A percentile compares a stretch with the other conserved stretches of the same genome.
Evolutionary conservation across 2,797 vertebrate species (phyloP).

Genomic region (Odontamblyopus lacepedii): DNA sequence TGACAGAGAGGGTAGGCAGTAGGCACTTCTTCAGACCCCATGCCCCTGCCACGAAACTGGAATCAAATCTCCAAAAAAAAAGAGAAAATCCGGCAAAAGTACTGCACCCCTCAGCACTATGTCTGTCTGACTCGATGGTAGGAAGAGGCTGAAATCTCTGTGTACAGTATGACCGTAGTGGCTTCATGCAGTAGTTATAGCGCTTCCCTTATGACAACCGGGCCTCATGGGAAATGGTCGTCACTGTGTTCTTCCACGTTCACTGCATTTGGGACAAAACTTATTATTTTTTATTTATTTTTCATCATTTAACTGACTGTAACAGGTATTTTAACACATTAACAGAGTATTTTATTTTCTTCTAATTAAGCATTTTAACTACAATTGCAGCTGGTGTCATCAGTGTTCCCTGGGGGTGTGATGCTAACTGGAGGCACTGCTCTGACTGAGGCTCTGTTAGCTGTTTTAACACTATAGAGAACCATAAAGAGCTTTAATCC

Average conservation of each 20-base stretch:
- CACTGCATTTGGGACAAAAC: conserved; percentile 13
- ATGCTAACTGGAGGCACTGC: too few species aligned
- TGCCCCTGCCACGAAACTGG: conserved; percentile 72
- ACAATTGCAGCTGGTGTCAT: too few species aligned
- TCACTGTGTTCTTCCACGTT: conserved; percentile 37
- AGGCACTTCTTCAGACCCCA: conserved; percentile 72
- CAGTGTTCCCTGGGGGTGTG: too few species aligned
- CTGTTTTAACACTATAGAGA: too few species aligned
- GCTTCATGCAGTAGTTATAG: conserved; percentile 49
- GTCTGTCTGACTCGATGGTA: conserved; percentile 59
- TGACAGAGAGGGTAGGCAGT: conserved; percentile 67
- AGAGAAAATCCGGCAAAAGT: conserved; percentile 54
- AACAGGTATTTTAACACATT: too few species aligned
- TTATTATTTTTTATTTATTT: too few species aligned
- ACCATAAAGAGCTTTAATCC: too few species aligned
- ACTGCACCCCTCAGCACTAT: conserved; percentile 59
- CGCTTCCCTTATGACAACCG: conserved; percentile 42
- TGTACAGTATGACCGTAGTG: conserved; percentile 52
- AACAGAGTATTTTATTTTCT: too few species aligned
- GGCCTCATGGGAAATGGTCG: conserved; percentile 54
- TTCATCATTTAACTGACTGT: too few species aligned
- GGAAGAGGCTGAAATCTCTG: conserved; percentile 58
- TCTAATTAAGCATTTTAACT: too few species aligned
- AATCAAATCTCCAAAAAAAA: conserved; percentile 63
- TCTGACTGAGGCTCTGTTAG: too few species aligned